Evolutionary conservation across 2,797 vertebrate species (phyloP), one percentile per base, ranked within the genome.

Genomic region (Adrianichthys oophorus): DNA sequence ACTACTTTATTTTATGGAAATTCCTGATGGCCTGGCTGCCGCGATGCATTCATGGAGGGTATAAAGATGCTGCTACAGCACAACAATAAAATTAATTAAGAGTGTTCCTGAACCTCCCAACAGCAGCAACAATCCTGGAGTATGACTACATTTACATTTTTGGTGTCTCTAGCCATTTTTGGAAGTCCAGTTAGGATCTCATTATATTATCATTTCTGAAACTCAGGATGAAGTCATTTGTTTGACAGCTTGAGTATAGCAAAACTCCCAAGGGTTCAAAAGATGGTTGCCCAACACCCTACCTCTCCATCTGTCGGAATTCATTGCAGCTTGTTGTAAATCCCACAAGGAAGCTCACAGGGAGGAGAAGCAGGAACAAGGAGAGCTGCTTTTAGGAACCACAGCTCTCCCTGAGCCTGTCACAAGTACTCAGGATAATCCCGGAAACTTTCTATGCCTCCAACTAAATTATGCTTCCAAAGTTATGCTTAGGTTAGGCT

Each of bases 261-360:
- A 42, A 50, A 16, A 24, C 55, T 87, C 85, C 80, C 83, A n/a
- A 18, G 77, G 78, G 87, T 84, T 72, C 62, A 56, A 63, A 44
- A 64, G 79, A 82, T 64, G 76, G 78, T 78, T 87, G 72, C 69
- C 70, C 67, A 69, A 73, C 79, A 80, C 80, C 67, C 79, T 85
- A 88, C 87, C 83, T 82, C 77, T 55, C 89, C 87, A 88, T 87
- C 88, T 92, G 89, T 89, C 85, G 73, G 68, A 62, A 79, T 72
- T 79, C 76, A 85, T 84, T 87, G 83, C 80, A 84, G 85, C 76
- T 82, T 53, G 51, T 68, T 81, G 79, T 79, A 69, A 79, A 73
- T 79, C 83, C 86, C 77, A 78, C 59, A 74, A 75, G 85, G 78
- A 82, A 65, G 70, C 69, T 59, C 70, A 51, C 47, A 59, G 74